Evolutionary conservation across 2,888 invertebrate genomes (phyloP), one percentile per base, ranked within the genome.

Genomic region (Glaucopsyche alexis): DNA sequence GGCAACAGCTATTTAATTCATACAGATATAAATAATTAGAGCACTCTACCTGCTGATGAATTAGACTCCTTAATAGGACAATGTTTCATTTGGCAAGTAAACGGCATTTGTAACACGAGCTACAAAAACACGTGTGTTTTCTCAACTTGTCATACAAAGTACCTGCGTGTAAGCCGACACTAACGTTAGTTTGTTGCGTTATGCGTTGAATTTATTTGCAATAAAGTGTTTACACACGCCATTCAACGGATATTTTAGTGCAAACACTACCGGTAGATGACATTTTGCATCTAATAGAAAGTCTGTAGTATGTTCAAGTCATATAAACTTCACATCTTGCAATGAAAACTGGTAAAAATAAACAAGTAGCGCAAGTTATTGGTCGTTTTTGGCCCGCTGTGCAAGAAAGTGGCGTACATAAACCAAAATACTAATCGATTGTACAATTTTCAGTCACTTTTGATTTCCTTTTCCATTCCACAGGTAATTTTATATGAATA

Each of bases 111-210:
- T 42, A 66, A 66, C 42, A 40, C 42, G 40, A 66, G 66, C 66
- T 42, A 42, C 14, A 65, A 65, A 65, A 42, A 66, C 66, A 42
- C 66, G n/a, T 66, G 16, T 66, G 19, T 66, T 66, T 42, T 42
- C 66, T 66, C 66, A n/a, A 42, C 29, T 38, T 66, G 66, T 66
- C 66, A 66, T 42, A 66, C 38, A 66, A 66, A 42, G 66, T 16
- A n/a, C 16, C 42, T 66, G 66, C 66, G 16, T 66, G 66, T 66
- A 9, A 66, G 42, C 66, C 9, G 38, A 60, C 60, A 60, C 60
- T 60, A 60, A 60, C 29, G 29, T 16, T 60, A 60, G 29, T 60
- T 60, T 60, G 60, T 60, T 60, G 60, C 60, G 19, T 60, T 60
- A 19, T 60, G 60, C 38, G 60, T 60, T 60, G 29, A 60, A 60